Percentiles rank a stretch among this genome's conserved stretches.
These are phyloP conservation scores for Eupithecia subfuscata DNA, from an alignment of 2,888 invertebrate species.

Conservation along the genomic window DNA sequence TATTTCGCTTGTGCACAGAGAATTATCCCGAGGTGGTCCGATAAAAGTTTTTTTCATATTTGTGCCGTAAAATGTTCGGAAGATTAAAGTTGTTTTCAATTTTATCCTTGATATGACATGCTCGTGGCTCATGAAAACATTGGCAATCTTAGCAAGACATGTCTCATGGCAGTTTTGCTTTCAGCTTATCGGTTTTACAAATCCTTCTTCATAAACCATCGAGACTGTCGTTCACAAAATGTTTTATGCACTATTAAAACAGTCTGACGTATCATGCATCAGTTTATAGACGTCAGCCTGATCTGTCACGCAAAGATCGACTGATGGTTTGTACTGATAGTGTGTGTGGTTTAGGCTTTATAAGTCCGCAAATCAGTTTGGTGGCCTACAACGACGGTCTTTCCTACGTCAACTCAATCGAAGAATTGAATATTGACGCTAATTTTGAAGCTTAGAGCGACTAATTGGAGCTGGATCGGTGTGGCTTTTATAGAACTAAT, in stretches of 20 bases:
- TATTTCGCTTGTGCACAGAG: too few relatives aligned
- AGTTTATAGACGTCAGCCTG: not conserved
- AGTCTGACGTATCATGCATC: not conserved
- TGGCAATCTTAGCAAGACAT: not conserved
- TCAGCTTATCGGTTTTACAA: not conserved
- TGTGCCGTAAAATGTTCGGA: too few relatives aligned
- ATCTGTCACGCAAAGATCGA: not conserved
- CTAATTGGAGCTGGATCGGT: too few relatives aligned
- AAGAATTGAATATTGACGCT: too few relatives aligned
- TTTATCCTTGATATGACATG: not conserved
- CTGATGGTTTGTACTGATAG: not conserved
- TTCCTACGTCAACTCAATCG: too few relatives aligned
- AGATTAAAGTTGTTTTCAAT: not conserved
- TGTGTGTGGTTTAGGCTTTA: not conserved
- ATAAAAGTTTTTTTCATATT: too few relatives aligned
- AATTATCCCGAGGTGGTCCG: too few relatives aligned
- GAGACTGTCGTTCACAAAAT: not conserved
- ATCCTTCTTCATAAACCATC: not conserved
- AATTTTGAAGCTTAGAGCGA: too few relatives aligned
- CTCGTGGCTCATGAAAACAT: not conserved
- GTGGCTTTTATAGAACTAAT: too few relatives aligned
- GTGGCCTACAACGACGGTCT: too few relatives aligned
- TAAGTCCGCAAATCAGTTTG: not conserved
- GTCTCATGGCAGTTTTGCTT: slow-evolving; percentile 3
- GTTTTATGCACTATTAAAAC: not conserved